A percentile compares a stretch with the other conserved stretches of the same genome.
These are phyloP conservation scores for Zalophus californianus DNA, from an alignment of 2,797 vertebrate genomes.

Conservation along the genomic window DNA sequence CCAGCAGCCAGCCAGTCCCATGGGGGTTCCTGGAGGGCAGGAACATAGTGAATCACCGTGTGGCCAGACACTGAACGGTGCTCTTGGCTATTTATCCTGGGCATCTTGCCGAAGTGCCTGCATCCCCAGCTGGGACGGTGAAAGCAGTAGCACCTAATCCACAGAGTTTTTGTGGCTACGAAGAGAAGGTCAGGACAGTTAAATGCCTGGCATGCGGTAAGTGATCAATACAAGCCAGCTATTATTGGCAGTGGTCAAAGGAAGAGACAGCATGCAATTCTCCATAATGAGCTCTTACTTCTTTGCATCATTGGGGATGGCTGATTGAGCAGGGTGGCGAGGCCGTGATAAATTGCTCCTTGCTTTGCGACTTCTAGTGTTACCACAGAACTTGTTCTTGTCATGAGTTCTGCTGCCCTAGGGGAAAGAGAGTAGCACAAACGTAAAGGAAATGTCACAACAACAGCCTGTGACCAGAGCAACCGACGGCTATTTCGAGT, in stretches of 20 bases:
- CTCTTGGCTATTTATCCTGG: neutral
- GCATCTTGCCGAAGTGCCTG: no score
- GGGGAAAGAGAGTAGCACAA: constrained; percentile 73
- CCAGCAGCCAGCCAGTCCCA: neutral
- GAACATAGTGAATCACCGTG: accelerated
- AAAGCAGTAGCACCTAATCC: neutral
- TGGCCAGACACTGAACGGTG: neutral
- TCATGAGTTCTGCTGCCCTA: constrained; percentile 99
- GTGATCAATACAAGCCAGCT: accelerated
- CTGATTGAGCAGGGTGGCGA: constrained; percentile 98
- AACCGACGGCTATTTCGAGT: neutral
- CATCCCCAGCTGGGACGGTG: neutral
- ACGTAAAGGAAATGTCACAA: neutral
- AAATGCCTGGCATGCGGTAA: accelerated
- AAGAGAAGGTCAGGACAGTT: neutral
- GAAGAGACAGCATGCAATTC: accelerated
- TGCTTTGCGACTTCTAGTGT: constrained; percentile 99
- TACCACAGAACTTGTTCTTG: constrained; percentile 97
- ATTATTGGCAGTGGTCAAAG: accelerated
- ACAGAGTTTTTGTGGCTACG: accelerated
- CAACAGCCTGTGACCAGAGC: no score
- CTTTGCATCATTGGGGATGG: constrained; percentile 98
- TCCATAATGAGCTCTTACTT: constrained; percentile 17
- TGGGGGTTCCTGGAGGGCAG: neutral
- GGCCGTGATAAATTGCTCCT: constrained; percentile 98